Base-by-base conservation (phyloP, 1,140 invertebrate genomes). In the Danaus plexippus region DNA sequence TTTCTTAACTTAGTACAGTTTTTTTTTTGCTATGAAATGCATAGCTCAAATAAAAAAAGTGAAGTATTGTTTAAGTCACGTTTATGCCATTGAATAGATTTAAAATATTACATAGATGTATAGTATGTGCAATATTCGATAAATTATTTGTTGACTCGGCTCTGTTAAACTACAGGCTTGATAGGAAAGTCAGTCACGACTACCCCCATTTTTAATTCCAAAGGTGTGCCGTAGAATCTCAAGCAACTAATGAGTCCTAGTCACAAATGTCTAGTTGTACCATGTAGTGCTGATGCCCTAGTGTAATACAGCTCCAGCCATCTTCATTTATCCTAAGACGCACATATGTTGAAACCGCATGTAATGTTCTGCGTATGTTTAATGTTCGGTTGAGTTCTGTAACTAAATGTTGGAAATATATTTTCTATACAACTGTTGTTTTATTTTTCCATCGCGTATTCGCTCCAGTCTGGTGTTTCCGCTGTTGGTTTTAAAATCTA, bases 351-450 rank as follows among this genome's bases (percentile, higher is more conserved):
- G 43, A 52, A 52, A 52, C 41, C 40, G 42, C 43, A 13, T 15
- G n/a, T 43, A 52, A 43, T 2, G 43, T 15, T 9, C n/a, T 44
- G 18, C 22, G 48, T 8, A 41, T 54, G n/a, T 51, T 80, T 80
- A 80, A 62, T 73, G 46, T 18, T 43, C 43, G 51, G 49, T 78
- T 80, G 78, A 78, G 70, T 77, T 78, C 75, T 80, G 60, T 77
- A 80, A 80, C 75, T 68, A 75, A 75, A 74, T 64, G 59, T 67
- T 51, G 57, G 49, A 57, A 70, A 66, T 73, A 73, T 64, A 75
- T 64, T 12, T 54, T 64, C 60, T 60, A 66, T 67, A 69, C 66
- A 61, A 42, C 12, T 56, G 6, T 47, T 5, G 13, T 50, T 43
- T 60, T 65, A 69, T 65, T 56, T 66, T n/a, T n/a, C n/a, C n/a